Percentiles rank a stretch among this genome's conserved stretches.
Conservation (phyloP, 2,113 vertebrate genomes). For the Recurvirostra avosetta region DNA sequence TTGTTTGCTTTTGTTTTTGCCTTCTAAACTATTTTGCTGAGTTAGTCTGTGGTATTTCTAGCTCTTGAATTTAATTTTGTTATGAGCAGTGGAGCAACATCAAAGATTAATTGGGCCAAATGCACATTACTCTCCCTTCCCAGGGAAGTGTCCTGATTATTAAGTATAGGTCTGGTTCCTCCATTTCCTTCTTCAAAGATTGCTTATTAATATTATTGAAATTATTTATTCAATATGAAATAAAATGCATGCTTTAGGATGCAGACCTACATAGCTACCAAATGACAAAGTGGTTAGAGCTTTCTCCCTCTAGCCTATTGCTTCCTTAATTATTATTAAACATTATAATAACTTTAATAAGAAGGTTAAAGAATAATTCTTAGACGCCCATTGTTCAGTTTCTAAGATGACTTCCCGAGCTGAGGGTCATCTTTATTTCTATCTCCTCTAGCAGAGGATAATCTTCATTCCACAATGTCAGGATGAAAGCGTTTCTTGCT, state of each 20-base stretch:
- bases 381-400: background rate
- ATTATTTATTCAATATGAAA: slow-evolving; percentile 27
- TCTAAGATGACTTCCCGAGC: background rate
- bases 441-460: background rate
- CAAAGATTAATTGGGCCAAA: slow-evolving; percentile 9
- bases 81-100: background rate
- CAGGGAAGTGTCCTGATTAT: slow-evolving; percentile 4
- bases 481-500: background rate
- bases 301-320: background rate
- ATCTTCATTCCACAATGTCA: background rate
- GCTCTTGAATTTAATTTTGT: background rate
- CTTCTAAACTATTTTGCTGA: background rate
- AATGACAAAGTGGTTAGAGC: background rate
- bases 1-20: background rate
- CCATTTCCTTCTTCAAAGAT: background rate
- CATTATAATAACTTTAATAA: background rate
- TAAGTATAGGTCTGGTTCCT: background rate
- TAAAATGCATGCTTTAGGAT: background rate
- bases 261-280: background rate
- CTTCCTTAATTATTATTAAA: background rate
- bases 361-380: background rate
- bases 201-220: background rate
- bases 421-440: background rate
- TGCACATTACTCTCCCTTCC: background rate
- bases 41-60: background rate